These are phyloP conservation scores for Naso thynnoides DNA, from an alignment of 2,797 vertebrate species.

Conservation along the genomic window DNA sequence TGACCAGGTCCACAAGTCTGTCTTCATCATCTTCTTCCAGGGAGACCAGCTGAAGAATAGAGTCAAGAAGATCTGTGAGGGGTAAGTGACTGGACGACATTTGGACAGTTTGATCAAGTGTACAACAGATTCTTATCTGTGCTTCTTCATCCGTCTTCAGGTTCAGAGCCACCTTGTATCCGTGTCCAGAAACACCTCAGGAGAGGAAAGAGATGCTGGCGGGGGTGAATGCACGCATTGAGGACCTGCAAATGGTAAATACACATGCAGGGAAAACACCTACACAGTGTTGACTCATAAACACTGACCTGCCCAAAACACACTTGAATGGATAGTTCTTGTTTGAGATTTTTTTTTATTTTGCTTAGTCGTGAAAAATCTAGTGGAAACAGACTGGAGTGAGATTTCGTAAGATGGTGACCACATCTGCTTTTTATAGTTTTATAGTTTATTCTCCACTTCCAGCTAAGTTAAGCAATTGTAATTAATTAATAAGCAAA, in stretches of 20 bases:
- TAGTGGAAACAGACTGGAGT: background rate
- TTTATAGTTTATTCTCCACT: slow-evolving; percentile 5
- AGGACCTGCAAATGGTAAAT: slow-evolving; percentile 97
- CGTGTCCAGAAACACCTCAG: slow-evolving; percentile 96
- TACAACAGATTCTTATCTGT: background rate
- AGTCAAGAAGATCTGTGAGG: slow-evolving; percentile 99
- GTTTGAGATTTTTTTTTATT: background rate
- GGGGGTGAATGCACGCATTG: slow-evolving; percentile 96
- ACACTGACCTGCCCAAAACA: background rate
- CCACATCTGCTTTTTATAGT: slow-evolving; percentile 3
- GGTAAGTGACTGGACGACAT: slow-evolving; percentile 79
- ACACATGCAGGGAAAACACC: background rate
- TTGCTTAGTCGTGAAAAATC: slow-evolving; percentile 2
- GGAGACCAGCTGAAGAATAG: slow-evolving; percentile 97
- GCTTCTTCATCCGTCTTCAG: slow-evolving; percentile 73
- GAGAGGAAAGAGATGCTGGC: slow-evolving; percentile 98
- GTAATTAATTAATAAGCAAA: too few relatives aligned
- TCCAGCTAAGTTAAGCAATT: background rate
- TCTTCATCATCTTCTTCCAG: slow-evolving; percentile 99
- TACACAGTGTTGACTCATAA: background rate
- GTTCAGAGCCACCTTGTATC: slow-evolving; percentile 96
- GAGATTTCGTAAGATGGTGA: slow-evolving; percentile 14
- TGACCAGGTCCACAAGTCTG: slow-evolving; percentile 97
- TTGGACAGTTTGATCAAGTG: background rate
- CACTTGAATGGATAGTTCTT: background rate